Conservation (phyloP, 1,140 invertebrate species). For the Trichonephila clavipes region DNA sequence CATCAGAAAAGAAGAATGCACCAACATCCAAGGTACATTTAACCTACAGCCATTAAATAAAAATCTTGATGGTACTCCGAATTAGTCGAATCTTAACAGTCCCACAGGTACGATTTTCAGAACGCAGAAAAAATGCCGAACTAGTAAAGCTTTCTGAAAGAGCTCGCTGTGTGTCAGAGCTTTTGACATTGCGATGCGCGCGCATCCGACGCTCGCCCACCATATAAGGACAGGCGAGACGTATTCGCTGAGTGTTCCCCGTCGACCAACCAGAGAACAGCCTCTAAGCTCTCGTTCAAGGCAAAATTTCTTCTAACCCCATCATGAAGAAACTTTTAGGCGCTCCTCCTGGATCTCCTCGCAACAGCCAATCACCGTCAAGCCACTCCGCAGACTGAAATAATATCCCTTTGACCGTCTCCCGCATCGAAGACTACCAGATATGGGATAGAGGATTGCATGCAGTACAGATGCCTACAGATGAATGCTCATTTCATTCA, state of each 20-base stretch:
- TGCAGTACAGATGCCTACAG: no score
- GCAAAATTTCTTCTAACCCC: no score
- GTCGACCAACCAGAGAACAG: constrained; percentile 44
- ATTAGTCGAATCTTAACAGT: constrained; percentile 46
- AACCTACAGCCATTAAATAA: constrained; percentile 32
- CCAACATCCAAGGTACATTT: constrained; percentile 65
- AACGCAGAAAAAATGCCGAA: constrained; percentile 30
- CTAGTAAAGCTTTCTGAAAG: constrained; percentile 1
- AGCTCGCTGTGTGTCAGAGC: constrained; percentile 46
- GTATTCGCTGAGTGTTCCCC: constrained; percentile 47
- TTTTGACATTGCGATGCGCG: constrained; percentile 74
- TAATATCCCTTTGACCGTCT: no score
- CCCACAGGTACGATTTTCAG: constrained; percentile 26
- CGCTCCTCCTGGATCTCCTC: no score
- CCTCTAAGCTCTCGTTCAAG: not conserved
- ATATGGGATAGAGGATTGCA: no score
- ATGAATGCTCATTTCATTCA: no score
- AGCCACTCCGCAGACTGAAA: no score
- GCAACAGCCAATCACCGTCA: no score
- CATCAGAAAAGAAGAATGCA: constrained; percentile 53
- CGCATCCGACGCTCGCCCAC: constrained; percentile 74
- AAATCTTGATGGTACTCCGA: not conserved
- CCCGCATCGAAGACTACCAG: no score
- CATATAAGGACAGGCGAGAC: constrained; percentile 71
- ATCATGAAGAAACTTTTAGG: no score